Percentiles rank a stretch among this genome's conserved stretches.
Conservation (phyloP, 2,113 vertebrate species). For the Parotia lawesii region DNA sequence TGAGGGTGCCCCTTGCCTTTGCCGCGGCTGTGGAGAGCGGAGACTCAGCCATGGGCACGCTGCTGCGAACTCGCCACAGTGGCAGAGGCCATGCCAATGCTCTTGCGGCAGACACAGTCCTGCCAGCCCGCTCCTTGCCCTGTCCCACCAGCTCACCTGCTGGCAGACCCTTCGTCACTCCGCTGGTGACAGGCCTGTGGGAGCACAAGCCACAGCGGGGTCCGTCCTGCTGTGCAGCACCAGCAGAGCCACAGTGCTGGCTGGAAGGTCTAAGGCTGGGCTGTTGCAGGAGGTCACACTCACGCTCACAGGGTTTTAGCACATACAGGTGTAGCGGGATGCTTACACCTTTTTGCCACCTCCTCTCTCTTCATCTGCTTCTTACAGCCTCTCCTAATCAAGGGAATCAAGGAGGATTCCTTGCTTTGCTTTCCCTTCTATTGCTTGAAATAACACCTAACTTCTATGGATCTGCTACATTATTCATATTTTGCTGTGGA, state of each 20-base stretch:
- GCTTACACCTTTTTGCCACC: neutral
- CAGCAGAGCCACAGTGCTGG: neutral
- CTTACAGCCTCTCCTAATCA: neutral
- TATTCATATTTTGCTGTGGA: neutral
- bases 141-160: too few species aligned
- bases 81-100: rapidly evolving
- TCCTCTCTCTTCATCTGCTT: neutral
- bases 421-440: neutral
- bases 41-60: rapidly evolving
- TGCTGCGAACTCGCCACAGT: rapidly evolving
- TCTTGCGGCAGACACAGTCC: rapidly evolving
- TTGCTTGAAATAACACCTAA: neutral
- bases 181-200: neutral
- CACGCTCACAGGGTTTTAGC: rapidly evolving
- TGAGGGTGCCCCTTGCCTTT: neutral
- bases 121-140: neutral
- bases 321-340: rapidly evolving
- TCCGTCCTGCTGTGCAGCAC: neutral
- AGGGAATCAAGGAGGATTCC: neutral
- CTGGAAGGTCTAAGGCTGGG: neutral
- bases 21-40: neutral
- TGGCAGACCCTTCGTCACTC: neutral
- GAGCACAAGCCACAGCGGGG: neutral
- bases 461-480: neutral
- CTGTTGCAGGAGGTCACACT: neutral